Conservation (phyloP, 2,113 vertebrate genomes). For the human (Homo sapiens) region DNA sequence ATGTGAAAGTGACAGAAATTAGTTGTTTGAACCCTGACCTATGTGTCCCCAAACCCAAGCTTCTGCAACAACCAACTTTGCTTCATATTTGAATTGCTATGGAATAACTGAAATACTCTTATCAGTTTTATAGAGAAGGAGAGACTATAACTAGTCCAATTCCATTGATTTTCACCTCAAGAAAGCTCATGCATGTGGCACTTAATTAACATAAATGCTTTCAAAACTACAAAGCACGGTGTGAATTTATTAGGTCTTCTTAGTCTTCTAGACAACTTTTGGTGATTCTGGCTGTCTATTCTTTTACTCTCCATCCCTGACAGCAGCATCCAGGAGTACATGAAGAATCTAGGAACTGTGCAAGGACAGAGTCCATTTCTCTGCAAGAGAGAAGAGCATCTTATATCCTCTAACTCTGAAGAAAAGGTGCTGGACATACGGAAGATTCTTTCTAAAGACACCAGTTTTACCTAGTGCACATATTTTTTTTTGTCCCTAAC, state of each 20-base stretch:
- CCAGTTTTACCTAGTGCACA: not conserved
- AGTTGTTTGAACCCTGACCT: not conserved
- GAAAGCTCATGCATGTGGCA: not conserved
- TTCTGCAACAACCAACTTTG: not conserved
- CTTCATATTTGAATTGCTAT: not conserved
- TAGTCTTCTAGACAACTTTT: not conserved
- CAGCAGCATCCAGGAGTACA: not conserved
- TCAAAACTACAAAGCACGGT: not conserved
- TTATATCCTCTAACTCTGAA: not conserved
- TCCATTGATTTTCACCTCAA: not conserved
- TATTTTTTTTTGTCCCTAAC: not conserved
- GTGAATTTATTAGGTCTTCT: not conserved
- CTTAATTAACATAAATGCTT: not conserved
- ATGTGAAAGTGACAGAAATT: not conserved
- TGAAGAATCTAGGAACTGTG: not conserved
- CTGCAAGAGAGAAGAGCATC: not conserved
- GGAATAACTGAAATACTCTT: not conserved
- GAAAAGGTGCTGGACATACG: not conserved
- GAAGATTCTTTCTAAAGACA: slow-evolving; percentile 9
- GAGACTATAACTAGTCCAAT: not conserved
- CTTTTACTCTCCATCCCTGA: not conserved
- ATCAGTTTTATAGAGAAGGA: not conserved
- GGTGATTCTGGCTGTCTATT: not conserved
- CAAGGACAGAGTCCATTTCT: not conserved
- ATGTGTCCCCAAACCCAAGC: not conserved